A percentile compares a stretch with the other conserved stretches of the same genome.
phyloP scores from a whole-genome alignment of 2,888 invertebrate species.

The Galeopsomyia nigrocyanea region DNA sequence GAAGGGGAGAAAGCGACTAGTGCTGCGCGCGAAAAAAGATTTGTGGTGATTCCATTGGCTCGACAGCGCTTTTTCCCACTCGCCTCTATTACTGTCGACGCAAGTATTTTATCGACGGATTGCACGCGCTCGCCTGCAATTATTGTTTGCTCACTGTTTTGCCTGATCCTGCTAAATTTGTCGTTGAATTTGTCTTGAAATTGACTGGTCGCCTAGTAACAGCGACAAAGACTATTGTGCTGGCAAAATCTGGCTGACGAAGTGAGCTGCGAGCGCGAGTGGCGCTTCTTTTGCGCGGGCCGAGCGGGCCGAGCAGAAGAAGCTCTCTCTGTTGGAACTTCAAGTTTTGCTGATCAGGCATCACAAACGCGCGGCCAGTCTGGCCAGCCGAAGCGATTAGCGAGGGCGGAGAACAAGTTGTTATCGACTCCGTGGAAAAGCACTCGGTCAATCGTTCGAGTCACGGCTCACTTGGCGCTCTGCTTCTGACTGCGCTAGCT shows the following conservation, averaged over 20 bases:
- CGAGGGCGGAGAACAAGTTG: conserved; percentile 39
- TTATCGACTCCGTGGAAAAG: conserved; percentile 40
- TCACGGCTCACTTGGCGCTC: no score
- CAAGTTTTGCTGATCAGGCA: conserved; percentile 41
- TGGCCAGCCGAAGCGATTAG: conserved; percentile 33
- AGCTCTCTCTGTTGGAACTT: conserved; percentile 3
- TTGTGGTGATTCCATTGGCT: conserved; percentile 20
- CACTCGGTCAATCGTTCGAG: conserved; percentile 5
- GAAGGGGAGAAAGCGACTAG: no score
- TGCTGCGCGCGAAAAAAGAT: conserved; percentile 21
- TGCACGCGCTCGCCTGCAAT: conserved; percentile 1
- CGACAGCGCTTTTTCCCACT: background rate
- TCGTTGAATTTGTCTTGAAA: no score
- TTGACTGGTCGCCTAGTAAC: no score
- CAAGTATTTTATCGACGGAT: background rate
- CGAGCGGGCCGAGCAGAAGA: conserved; percentile 2
- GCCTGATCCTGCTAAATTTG: no score
- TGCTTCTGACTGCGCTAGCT: no score
- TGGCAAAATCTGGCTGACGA: no score
- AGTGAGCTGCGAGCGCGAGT: background rate
- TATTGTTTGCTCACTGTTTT: no score
- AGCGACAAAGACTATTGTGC: no score
- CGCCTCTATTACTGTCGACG: background rate
- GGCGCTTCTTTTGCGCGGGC: conserved; percentile 12
- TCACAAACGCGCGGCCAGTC: background rate